Conservation (phyloP, 2,797 vertebrate genomes). For the Pteronotus mesoamericanus region DNA sequence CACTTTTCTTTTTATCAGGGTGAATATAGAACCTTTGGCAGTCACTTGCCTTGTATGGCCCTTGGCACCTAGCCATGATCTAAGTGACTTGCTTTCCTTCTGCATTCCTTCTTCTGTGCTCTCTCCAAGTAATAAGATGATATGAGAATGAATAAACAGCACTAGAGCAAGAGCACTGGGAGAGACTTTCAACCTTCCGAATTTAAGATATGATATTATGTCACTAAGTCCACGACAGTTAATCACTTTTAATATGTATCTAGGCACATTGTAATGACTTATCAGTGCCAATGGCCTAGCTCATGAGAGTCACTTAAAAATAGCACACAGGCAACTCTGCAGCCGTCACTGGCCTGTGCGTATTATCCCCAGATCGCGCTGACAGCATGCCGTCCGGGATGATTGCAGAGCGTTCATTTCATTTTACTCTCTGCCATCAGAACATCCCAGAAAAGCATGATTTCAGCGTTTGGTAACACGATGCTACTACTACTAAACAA, state of each 20-base stretch:
- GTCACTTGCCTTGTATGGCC: background rate
- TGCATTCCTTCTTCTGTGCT: background rate
- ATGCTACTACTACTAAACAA: background rate
- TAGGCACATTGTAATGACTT: constrained; percentile 19
- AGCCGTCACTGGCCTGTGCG: background rate
- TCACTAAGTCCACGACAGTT: background rate
- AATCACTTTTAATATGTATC: constrained; percentile 42
- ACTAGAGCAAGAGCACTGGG: background rate
- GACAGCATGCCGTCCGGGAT: constrained; percentile 5
- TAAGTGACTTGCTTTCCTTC: background rate
- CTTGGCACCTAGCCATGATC: background rate
- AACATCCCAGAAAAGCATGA: background rate
- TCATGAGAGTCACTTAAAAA: constrained; percentile 56
- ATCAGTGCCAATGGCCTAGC: background rate
- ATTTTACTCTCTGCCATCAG: background rate
- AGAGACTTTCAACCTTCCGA: background rate
- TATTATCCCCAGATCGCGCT: background rate
- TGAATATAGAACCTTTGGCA: background rate
- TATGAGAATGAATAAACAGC: background rate
- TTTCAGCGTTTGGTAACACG: constrained; percentile 11
- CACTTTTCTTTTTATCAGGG: background rate
- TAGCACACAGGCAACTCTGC: constrained; percentile 44
- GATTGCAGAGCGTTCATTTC: constrained; percentile 33
- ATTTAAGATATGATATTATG: background rate
- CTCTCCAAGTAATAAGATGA: background rate